Base-by-base conservation (phyloP, 1,140 invertebrate genomes). In the Macrostomum lignano region DNA sequence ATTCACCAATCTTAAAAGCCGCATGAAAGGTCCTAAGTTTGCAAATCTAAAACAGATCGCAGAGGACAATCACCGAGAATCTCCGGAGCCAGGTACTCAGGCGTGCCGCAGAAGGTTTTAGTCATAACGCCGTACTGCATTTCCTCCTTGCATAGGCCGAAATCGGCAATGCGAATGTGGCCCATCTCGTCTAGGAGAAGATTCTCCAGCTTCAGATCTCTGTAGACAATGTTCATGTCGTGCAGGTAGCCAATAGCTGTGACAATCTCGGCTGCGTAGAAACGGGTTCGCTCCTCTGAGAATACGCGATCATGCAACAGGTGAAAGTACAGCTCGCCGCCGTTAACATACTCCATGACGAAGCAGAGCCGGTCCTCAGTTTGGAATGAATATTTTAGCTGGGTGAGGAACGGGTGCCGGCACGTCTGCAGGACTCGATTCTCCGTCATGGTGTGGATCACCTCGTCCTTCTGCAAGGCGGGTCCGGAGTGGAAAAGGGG, bases 261-360 rank as follows among this genome's bases (percentile, higher is more conserved):
- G 44, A 93, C 78, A 42, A 98, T 98, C 67, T 98, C 88, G 28
- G 84, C 86, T 25, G 81, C 84, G 60, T 98, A 98, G 64, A 98
- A 96, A 40, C 74, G 67, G 33, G 84, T 86, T 45, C 86, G 67
- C 37, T 88, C 77, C 62, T 98, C 91, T 11, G 70, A 68, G 56
- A 98, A 98, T 33, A 74, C 67, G 38, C 82, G 65, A 49, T 84
- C 78, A 37, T 72, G 65, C 40, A 78, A 82, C 35, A 96, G 65
- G 61, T 98, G 88, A 61, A 91, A 94, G 62, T 94, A 96, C 32
- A 96, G 65, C 59, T 96, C 88, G 11, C 88, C 91, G 32, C 91
- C 91, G 56, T 93, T 96, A 2, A 94, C 88, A 61, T 94, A 98
- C 61, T 98, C 86, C 82, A 96, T 96, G 11, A 96, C 88, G 63